Evolutionary conservation across 2,888 invertebrate species (phyloP).

Genomic region (Timema podura): DNA sequence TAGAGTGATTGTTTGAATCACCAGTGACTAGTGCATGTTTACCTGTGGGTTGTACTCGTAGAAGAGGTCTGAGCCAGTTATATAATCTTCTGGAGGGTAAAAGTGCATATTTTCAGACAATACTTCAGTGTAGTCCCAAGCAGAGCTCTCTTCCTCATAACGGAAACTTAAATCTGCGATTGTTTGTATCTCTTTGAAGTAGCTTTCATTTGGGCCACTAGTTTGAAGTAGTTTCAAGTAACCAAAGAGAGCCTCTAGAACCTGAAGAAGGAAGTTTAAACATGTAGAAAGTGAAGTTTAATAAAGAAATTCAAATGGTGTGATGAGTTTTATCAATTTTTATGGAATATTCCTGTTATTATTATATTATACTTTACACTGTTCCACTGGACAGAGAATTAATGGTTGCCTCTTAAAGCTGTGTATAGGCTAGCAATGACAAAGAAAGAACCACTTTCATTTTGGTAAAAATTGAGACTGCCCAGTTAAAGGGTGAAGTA

Average conservation of each 20-base stretch:
- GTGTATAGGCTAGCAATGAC: no score
- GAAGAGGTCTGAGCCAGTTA: slow-evolving; percentile 43
- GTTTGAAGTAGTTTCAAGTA: slow-evolving; percentile 69
- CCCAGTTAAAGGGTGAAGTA: no score
- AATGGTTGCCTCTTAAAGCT: no score
- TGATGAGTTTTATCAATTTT: no score
- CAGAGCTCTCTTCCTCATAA: slow-evolving; percentile 64
- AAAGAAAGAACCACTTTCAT: no score
- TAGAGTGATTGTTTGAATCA: background rate
- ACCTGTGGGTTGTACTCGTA: slow-evolving; percentile 45
- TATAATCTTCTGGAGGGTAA: slow-evolving; percentile 55
- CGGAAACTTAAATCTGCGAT: slow-evolving; percentile 67
- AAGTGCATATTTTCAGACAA: slow-evolving; percentile 75
- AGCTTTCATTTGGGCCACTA: slow-evolving; percentile 62
- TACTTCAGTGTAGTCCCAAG: slow-evolving; percentile 73
- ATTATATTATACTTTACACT: no score
- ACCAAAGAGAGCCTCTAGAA: slow-evolving; percentile 72
- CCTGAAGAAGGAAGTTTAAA: slow-evolving; percentile 45
- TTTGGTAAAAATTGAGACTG: no score
- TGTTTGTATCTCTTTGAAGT: slow-evolving; percentile 67
- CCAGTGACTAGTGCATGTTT: background rate
- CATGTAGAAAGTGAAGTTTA: background rate
- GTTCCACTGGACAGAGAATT: no score
- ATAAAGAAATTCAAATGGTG: no score
- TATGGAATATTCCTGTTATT: no score